Percentiles rank a stretch among this genome's conserved stretches.
phyloP scores from a whole-genome alignment of 1,140 invertebrate genomes.

The Megathymus violae region DNA sequence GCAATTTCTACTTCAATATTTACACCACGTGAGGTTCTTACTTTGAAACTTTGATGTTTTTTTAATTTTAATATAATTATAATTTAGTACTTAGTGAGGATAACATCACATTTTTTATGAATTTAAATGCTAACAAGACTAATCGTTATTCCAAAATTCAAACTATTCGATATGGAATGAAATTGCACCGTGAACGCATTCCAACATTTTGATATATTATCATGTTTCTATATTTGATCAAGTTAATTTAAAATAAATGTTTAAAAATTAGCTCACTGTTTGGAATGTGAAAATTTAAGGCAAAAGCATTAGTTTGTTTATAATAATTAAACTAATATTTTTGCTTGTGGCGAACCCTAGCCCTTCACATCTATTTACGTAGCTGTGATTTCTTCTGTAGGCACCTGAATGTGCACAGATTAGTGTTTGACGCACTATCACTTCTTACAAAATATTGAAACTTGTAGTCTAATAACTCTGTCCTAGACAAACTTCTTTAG shows the following conservation, averaged over 20 bases:
- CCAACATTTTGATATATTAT: too few species aligned
- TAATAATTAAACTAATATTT: slow-evolving; percentile 8
- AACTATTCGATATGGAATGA: too few species aligned
- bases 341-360: slow-evolving; percentile 1
- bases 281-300: slow-evolving; percentile 34
- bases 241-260: too few species aligned
- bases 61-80: too few species aligned
- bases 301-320: neutral
- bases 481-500: slow-evolving; percentile 30
- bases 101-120: too few species aligned
- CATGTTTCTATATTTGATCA: too few species aligned
- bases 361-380: slow-evolving; percentile 16
- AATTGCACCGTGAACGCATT: too few species aligned
- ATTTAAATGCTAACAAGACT: too few species aligned
- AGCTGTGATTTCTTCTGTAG: slow-evolving; percentile 52
- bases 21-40: neutral
- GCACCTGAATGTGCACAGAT: slow-evolving; percentile 58
- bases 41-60: neutral
- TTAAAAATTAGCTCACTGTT: too few species aligned
- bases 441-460: slow-evolving; percentile 46
- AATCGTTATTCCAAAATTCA: too few species aligned
- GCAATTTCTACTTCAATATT: slow-evolving; percentile 36
- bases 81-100: too few species aligned
- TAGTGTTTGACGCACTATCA: slow-evolving; percentile 72
- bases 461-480: slow-evolving; percentile 44